Evolutionary conservation across 2,113 vertebrate genomes (phyloP), one percentile per base, ranked within the genome.

Genomic region (Corythornis cristatus): DNA sequence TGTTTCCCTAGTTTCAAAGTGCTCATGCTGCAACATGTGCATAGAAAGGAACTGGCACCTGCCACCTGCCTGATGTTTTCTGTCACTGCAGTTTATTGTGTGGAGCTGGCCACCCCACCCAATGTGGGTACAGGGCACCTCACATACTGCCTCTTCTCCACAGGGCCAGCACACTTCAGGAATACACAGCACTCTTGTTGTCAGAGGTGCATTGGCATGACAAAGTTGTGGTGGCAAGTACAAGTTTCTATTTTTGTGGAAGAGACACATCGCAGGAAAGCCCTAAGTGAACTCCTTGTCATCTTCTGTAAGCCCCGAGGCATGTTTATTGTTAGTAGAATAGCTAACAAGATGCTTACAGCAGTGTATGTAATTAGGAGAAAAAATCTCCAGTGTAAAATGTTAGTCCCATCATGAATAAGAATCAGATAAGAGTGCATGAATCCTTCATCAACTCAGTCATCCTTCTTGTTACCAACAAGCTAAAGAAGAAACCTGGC

Each of bases 181-280:
- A 70, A 33, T 45, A 61, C 15, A 6, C 7, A 71, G 72, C 0
- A 0, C 6, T 70, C 33, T 45, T 0, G 1, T 15, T 40, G 23
- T 45, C 82, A 35, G 18, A 42, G 46, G 21, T n/a, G 40, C 35
- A 42, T 1, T 19, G 42, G 28, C 25, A 21, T 33, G n/a, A 66
- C 57, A 57, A 64, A 78, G 46, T 15, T 60, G 68, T 17, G 42
- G 57, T n/a, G 25, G 57, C 56, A 75, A 78, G 35, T 65, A 40
- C 31, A 28, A 48, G 46, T 48, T 48, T 1, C 0, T 54, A 43
- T 62, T 77, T 37, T 65, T 54, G 25, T 48, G 65, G 71, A 68
- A 67, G 66, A 85, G 91, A 77, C 65, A 86, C 33, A 26, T 48
- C 37, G 37, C 21, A 73, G 48, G 11, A 72, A 90, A 92, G 35